Base-by-base conservation (phyloP, 2,797 vertebrate species). In the Myripristis murdjan region DNA sequence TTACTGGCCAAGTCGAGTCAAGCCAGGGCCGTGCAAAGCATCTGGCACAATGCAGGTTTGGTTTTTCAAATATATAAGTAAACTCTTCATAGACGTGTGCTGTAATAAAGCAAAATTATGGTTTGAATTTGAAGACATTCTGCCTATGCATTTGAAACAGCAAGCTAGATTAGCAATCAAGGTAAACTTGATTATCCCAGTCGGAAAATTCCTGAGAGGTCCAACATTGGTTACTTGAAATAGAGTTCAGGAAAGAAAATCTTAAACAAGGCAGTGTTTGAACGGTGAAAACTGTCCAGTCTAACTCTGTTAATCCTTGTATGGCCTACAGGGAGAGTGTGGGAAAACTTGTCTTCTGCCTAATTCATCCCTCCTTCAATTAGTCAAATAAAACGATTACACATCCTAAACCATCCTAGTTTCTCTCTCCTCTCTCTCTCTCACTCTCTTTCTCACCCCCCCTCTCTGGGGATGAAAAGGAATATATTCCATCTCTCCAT, bases 371-470 rank as follows among this genome's bases (percentile, higher is more conserved):
- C 75, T 76, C 68, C 54, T 87, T 91, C 80, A 91, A 93, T 92
- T 92, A 90, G 89, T 82, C 77, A 77, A 87, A 84, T 86, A 78
- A 91, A 92, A 89, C 51, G 70, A 93, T 89, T 90, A 91, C 85
- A 89, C 79, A 81, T 85, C 72, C 82, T 74, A 90, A 93, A 86
- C 73, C 87, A 77, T 26, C 44, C 77, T 26, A 33, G 51, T n/a
- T n/a, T n/a, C n/a, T n/a, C n/a, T n/a, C n/a, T n/a, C 39, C 56
- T 43, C 35, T 58, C 37, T 59, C 39, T 69, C 65, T 69, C 64
- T 54, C 16, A 47, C 37, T 44, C 39, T 60, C 37, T 79, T 39
- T 70, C 70, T 64, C 78, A 77, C 52, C 53, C 59, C 59, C 73
- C 84, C 81, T 70, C 84, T 86, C 69, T 74, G 79, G 79, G 70